Conservation (phyloP, 1,140 invertebrate species). For the Drosophila repleta region DNA sequence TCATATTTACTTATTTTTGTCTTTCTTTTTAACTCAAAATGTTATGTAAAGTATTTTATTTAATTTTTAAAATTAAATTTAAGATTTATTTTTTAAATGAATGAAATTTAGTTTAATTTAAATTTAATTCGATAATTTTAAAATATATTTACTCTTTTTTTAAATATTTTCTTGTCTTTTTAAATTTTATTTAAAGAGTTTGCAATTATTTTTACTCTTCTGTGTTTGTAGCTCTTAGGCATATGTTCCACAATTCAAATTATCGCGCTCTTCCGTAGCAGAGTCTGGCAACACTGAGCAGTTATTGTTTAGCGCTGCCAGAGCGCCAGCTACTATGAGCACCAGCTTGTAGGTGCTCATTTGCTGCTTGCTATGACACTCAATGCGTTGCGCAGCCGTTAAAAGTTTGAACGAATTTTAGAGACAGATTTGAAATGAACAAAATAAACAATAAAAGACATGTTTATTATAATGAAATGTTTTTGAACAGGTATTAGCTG, state of each 20-base stretch:
- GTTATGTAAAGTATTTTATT: too few relatives aligned
- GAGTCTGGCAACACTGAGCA: conserved; percentile 2
- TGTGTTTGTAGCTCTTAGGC: background rate
- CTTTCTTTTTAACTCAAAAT: too few relatives aligned
- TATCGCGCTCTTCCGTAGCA: background rate
- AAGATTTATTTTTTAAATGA: too few relatives aligned
- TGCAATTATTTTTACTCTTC: background rate
- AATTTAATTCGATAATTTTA: too few relatives aligned
- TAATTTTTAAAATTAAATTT: too few relatives aligned
- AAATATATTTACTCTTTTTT: too few relatives aligned
- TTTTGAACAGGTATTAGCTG: too few relatives aligned
- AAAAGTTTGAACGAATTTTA: background rate
- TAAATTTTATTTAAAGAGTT: background rate
- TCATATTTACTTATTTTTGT: too few relatives aligned
- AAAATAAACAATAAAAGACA: background rate
- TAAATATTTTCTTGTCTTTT: background rate
- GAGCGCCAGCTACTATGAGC: background rate
- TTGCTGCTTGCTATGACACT: conserved; percentile 10
- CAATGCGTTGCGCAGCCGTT: background rate
- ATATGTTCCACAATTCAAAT: background rate
- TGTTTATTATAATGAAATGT: too few relatives aligned
- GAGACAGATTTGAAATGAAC: background rate
- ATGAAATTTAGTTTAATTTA: too few relatives aligned
- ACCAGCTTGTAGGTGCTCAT: background rate
- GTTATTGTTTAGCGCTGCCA: background rate